phyloP scores from a whole-genome alignment of 2,888 invertebrate species.

The Gnatocerus cornutus region DNA sequence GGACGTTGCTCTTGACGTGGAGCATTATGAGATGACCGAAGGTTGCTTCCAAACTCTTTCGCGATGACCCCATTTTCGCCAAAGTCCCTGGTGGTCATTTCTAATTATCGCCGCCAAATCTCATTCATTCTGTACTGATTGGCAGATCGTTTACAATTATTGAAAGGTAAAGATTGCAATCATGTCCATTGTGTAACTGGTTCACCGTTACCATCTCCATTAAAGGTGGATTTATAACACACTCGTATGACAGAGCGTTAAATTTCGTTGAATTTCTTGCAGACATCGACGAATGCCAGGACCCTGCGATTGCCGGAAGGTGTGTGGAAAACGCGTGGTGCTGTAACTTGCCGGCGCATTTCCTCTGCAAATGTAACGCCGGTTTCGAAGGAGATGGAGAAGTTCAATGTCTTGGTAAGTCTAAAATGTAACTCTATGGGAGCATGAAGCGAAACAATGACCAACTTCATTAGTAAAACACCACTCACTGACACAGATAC shows the following conservation, averaged over 20 bases:
- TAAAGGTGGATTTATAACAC: slow-evolving; percentile 15
- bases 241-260: neutral
- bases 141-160: slow-evolving; percentile 27
- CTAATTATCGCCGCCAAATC: neutral
- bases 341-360: slow-evolving; percentile 95
- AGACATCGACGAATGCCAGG: slow-evolving; percentile 97
- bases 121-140: slow-evolving; percentile 12
- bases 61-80: slow-evolving; percentile 10
- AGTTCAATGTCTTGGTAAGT: slow-evolving; percentile 85
- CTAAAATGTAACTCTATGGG: neutral
- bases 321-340: slow-evolving; percentile 95
- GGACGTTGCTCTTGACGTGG: slow-evolving; percentile 62
- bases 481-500: slow-evolving; percentile 26
- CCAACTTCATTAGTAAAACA: slow-evolving; percentile 24
- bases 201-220: slow-evolving; percentile 40
- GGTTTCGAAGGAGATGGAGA: slow-evolving; percentile 95
- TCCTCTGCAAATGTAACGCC: slow-evolving; percentile 93
- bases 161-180: slow-evolving; percentile 22
- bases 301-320: slow-evolving; percentile 86
- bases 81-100: neutral
- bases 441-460: neutral
- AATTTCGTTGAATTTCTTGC: slow-evolving; percentile 61
- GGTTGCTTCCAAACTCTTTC: slow-evolving; percentile 16
- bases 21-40: slow-evolving; percentile 49
- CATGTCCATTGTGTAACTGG: slow-evolving; percentile 31